Evolutionary conservation across 2,113 vertebrate genomes (phyloP).

Genomic region (Neoarius graeffei): DNA sequence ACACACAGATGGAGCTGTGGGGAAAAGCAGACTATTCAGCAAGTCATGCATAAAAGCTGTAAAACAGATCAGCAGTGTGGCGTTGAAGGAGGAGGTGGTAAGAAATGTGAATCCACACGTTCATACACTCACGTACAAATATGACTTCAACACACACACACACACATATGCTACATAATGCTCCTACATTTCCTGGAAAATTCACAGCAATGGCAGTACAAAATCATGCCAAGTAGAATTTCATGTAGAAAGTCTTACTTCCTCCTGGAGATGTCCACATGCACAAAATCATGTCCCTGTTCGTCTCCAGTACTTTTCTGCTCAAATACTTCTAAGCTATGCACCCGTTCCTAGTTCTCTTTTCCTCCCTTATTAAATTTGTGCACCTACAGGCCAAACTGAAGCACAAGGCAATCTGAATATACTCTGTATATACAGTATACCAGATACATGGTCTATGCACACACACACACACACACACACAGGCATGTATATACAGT

Average conservation of each 20-base stretch:
- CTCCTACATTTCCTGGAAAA: not conserved
- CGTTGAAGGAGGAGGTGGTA: not conserved
- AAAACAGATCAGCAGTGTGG: slow-evolving; percentile 26
- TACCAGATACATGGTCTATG: not conserved
- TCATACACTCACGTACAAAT: not conserved
- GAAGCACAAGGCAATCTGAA: not conserved
- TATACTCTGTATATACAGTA: not conserved
- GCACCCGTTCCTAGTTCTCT: not conserved
- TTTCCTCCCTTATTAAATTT: not conserved
- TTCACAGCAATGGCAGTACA: not conserved
- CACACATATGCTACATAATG: not conserved
- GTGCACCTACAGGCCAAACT: not conserved
- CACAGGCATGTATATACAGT: not conserved
- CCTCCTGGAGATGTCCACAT: not conserved
- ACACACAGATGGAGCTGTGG: not conserved
- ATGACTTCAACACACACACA: not conserved
- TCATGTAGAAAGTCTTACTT: not conserved
- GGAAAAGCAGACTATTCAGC: slow-evolving; percentile 10
- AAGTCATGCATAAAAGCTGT: slow-evolving; percentile 18
- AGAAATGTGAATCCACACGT: not conserved
- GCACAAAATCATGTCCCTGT: not conserved
- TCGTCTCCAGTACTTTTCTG: not conserved
- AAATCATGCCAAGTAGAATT: not conserved
- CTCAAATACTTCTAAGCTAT: not conserved
- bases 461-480: not conserved